phyloP scores from a whole-genome alignment of 2,113 vertebrate species.

The Petrocephalus zakoni region DNA sequence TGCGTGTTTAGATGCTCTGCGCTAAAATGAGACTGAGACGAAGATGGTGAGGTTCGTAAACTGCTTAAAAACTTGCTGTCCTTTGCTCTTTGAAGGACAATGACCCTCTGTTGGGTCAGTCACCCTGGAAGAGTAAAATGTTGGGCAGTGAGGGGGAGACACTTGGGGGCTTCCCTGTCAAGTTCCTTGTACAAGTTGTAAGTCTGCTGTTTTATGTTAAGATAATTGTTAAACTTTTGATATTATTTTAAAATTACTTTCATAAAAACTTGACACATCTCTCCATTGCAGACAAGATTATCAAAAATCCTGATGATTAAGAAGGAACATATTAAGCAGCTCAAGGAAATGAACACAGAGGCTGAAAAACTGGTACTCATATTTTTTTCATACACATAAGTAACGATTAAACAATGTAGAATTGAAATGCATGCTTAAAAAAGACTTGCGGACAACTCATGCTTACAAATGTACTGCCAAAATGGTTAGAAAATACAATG shows the following conservation, averaged over 20 bases:
- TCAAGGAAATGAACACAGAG: slow-evolving; percentile 98
- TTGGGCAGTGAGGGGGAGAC: slow-evolving; percentile 85
- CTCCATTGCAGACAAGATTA: slow-evolving; percentile 76
- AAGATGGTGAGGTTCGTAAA: neutral
- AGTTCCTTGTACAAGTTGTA: slow-evolving; percentile 98
- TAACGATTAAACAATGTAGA: neutral
- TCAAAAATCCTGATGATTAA: slow-evolving; percentile 99
- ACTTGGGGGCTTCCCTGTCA: slow-evolving; percentile 93
- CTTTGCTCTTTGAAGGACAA: slow-evolving; percentile 65
- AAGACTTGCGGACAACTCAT: neutral
- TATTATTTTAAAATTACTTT: neutral
- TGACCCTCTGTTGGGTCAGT: slow-evolving; percentile 86
- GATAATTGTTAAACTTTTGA: neutral
- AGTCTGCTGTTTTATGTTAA: slow-evolving; percentile 39
- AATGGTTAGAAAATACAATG: neutral
- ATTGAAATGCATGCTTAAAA: neutral
- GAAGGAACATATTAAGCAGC: slow-evolving; percentile 93
- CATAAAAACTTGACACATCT: neutral
- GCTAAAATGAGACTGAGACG: neutral
- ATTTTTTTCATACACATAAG: neutral
- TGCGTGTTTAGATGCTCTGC: neutral
- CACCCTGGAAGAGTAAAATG: slow-evolving; percentile 87
- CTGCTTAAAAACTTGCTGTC: neutral
- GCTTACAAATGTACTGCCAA: neutral
- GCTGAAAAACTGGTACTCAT: slow-evolving; percentile 88